phyloP scores from a whole-genome alignment of 1,140 invertebrate species.

The Dendrolimus kikuchii region DNA sequence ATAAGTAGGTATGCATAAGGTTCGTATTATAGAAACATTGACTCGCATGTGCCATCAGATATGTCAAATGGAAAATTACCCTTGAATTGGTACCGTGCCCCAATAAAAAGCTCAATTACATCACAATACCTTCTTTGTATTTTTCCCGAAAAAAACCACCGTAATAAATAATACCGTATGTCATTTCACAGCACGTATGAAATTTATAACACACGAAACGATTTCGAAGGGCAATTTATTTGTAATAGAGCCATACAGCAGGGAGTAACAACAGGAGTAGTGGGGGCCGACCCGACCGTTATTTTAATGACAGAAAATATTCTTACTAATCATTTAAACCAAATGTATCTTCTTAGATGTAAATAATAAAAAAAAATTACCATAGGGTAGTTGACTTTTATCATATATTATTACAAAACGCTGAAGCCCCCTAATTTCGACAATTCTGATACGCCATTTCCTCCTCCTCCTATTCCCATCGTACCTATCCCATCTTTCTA shows the following conservation, averaged over 20 bases:
- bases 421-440: too few relatives aligned
- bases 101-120: conserved; percentile 63
- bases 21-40: too few relatives aligned
- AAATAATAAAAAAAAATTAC: too few relatives aligned
- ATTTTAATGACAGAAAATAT: neutral
- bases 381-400: too few relatives aligned
- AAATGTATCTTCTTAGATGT: too few relatives aligned
- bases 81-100: conserved; percentile 38
- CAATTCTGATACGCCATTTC: too few relatives aligned
- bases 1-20: too few relatives aligned
- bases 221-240: conserved; percentile 68
- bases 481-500: too few relatives aligned
- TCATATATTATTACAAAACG: too few relatives aligned
- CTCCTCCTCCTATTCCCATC: too few relatives aligned
- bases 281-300: conserved; percentile 16
- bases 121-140: conserved; percentile 65
- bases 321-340: too few relatives aligned
- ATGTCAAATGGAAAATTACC: conserved; percentile 23
- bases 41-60: too few relatives aligned
- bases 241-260: conserved; percentile 57
- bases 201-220: conserved; percentile 65
- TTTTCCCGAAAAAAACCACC: conserved; percentile 54
- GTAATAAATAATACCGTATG: conserved; percentile 70
- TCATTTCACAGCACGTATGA: conserved; percentile 72
- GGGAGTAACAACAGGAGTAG: conserved; percentile 4